Base-by-base conservation (phyloP, 2,888 invertebrate genomes). In the Melipona beecheii region DNA sequence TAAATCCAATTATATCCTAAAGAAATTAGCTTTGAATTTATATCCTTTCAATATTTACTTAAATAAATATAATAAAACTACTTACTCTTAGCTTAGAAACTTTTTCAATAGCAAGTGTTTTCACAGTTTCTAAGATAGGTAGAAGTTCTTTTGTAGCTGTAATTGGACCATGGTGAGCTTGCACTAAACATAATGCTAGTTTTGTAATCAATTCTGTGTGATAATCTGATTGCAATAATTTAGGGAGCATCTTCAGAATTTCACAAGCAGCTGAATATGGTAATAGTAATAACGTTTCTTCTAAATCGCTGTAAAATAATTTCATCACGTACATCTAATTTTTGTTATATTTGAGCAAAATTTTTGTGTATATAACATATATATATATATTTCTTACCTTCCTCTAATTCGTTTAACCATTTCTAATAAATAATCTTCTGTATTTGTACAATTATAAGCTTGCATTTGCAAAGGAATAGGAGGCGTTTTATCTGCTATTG, bases 241-340 rank as follows among this genome's bases (percentile, higher is more conserved):
- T 93, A 0, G 97, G 97, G 83, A 99, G 94, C 91, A 96, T 95
- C 79, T 96, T 95, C 1, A 99, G 95, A 70, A 99, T 95, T 73
- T 97, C 97, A 91, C 97, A 96, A 2, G 98, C 98, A 74, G 97
- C 96, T 72, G 97, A 96, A 93, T 98, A 98, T 2, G 99, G 98
- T 65, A 99, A 95, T 19, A 99, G 95, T 0, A 99, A 95, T 0
- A 99, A 95, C 0, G 98, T 96, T 94, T 99, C 98, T 94, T 99
- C 98, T 83, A 99, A 94, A 92, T 99, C 99, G 93, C 99, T 98
- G 94, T 9, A 77, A 82, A 69, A 65, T 58, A 4, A 81, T 70
- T 60, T 24, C 15, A 56, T 72, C 24, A 70, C 13, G 19, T 24
- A 17, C 27, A 81, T 64, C 19, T 60, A 15, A 31, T 68, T 70